Conservation (phyloP, 2,113 vertebrate genomes). For the Gavialis gangeticus region DNA sequence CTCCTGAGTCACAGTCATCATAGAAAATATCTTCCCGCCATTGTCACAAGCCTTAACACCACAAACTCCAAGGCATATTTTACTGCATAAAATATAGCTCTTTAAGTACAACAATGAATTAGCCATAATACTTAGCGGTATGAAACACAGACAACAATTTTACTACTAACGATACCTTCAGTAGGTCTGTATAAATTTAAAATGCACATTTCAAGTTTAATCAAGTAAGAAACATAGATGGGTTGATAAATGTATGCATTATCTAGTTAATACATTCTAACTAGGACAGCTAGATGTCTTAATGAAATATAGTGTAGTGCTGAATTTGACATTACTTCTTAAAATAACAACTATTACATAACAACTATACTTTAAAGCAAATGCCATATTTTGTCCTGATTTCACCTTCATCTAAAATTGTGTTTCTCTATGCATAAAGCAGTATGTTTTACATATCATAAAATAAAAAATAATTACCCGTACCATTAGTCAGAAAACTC, state of each 20-base stretch:
- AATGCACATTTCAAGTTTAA: not conserved
- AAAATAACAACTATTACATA: constrained; percentile 35
- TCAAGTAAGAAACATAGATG: not conserved
- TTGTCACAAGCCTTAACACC: constrained; percentile 17
- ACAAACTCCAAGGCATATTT: not conserved
- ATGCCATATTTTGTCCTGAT: constrained; percentile 15
- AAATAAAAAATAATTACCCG: not conserved
- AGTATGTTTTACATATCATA: not conserved
- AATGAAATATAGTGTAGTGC: not conserved
- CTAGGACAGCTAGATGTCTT: not conserved
- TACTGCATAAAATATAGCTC: not conserved
- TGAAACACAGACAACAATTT: not conserved
- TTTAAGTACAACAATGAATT: not conserved
- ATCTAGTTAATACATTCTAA: constrained; percentile 18
- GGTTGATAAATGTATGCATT: not conserved
- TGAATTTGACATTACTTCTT: constrained; percentile 32
- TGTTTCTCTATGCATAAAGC: not conserved
- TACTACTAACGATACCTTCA: constrained; percentile 4
- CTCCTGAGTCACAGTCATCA: not conserved
- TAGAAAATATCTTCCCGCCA: not conserved
- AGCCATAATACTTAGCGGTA: constrained; percentile 10
- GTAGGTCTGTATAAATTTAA: not conserved
- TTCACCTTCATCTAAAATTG: not conserved
- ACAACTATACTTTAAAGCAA: constrained; percentile 28
- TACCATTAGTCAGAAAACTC: not conserved